Conservation (phyloP, 1,140 invertebrate species). For the Tetraneura akinire region DNA sequence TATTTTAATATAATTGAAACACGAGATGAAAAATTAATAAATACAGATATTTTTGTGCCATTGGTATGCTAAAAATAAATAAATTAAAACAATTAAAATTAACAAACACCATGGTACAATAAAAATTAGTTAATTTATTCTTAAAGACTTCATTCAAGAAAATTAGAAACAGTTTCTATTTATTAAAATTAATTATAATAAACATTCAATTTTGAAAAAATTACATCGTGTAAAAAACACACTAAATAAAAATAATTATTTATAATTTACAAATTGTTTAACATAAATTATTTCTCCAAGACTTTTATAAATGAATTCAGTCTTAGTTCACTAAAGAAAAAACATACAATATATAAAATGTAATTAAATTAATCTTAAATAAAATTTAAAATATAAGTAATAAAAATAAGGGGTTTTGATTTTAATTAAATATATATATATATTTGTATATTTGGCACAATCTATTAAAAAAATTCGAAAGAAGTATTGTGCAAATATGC, state of each 20-base stretch:
- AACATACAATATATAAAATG: constrained; percentile 49
- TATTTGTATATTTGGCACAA: constrained; percentile 37
- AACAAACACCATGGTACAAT: neutral
- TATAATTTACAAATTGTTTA: neutral
- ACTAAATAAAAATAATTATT: constrained; percentile 10
- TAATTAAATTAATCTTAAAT: constrained; percentile 21
- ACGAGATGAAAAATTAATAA: neutral
- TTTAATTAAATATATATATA: constrained; percentile 24
- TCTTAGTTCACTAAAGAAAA: constrained; percentile 52
- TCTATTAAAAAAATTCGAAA: neutral
- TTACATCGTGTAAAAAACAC: neutral
- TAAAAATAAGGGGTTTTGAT: constrained; percentile 42
- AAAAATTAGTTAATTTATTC: neutral
- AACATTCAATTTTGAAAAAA: constrained; percentile 12
- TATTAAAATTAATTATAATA: neutral
- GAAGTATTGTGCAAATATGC: neutral
- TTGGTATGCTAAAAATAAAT: neutral
- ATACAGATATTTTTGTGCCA: neutral
- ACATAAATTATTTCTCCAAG: constrained; percentile 10
- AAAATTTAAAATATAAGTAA: constrained; percentile 26
- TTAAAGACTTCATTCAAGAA: neutral
- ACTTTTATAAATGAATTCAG: constrained; percentile 40
- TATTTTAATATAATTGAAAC: neutral
- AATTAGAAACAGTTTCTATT: neutral
- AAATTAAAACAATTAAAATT: constrained; percentile 2